Conservation (phyloP, 2,113 vertebrate genomes). For the Corythornis vintsioides region DNA sequence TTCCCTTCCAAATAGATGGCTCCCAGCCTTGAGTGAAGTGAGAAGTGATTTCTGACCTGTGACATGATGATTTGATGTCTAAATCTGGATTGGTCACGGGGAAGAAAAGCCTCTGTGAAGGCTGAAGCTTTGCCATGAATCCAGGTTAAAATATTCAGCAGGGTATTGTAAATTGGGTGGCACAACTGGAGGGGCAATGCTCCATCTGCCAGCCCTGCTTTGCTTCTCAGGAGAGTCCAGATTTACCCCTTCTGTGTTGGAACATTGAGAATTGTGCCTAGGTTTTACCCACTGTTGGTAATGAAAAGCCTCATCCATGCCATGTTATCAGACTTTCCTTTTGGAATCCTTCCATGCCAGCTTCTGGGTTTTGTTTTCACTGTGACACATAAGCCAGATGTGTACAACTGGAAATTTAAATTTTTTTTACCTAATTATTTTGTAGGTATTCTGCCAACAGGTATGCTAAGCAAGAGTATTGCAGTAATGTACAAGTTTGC, state of each 20-base stretch:
- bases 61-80: background rate
- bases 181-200: background rate
- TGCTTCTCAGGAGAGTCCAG: background rate
- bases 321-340: background rate
- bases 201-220: background rate
- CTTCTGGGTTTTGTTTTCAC: background rate
- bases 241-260: background rate
- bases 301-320: background rate
- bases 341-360: background rate
- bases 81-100: background rate
- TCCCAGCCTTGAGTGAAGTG: background rate
- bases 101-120: background rate
- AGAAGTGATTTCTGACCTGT: background rate
- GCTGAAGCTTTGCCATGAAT: background rate
- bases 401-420: background rate
- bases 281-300: background rate
- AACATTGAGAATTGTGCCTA: background rate
- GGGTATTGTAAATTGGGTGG: background rate
- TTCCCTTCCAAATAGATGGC: background rate
- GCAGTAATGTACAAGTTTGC: background rate
- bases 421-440: background rate
- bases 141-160: background rate
- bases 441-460: background rate
- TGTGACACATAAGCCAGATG: background rate
- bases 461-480: background rate